These are phyloP conservation scores for Ernsta delagoae DNA, from an alignment of 2,888 invertebrate genomes.

Conservation along the genomic window DNA sequence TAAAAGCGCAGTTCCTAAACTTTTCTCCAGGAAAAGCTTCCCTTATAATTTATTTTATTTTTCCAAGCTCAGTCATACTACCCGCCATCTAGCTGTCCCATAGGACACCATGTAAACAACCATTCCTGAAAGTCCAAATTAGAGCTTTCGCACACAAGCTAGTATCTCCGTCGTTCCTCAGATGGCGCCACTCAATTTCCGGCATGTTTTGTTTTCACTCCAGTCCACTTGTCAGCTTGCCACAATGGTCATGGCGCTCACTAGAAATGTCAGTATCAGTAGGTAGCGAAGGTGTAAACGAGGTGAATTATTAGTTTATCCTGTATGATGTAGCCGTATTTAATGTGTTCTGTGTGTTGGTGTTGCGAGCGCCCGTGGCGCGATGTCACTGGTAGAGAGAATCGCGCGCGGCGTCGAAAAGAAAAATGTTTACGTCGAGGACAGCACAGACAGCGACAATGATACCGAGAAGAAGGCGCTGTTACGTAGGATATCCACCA, in stretches of 20 bases:
- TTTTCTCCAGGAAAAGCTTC: background rate
- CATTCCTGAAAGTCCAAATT: background rate
- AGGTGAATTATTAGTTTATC: slow-evolving; percentile 68
- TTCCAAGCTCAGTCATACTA: slow-evolving; percentile 7
- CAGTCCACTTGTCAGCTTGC: slow-evolving; percentile 58
- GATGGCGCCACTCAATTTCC: slow-evolving; percentile 55
- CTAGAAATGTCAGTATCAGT: slow-evolving; percentile 76
- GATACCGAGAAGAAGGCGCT: slow-evolving; percentile 92
- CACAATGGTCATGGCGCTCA: slow-evolving; percentile 81
- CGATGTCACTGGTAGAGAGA: slow-evolving; percentile 73
- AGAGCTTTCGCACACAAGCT: slow-evolving; percentile 16
- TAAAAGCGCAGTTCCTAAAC: too few species aligned
- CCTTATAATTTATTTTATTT: too few species aligned
- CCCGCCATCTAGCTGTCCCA: slow-evolving; percentile 38
- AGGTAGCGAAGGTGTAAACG: slow-evolving; percentile 67
- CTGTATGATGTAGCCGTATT: slow-evolving; percentile 81
- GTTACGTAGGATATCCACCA: slow-evolving; percentile 92
- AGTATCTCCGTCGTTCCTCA: slow-evolving; percentile 45
- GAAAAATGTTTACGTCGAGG: slow-evolving; percentile 69
- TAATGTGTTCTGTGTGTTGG: slow-evolving; percentile 66
- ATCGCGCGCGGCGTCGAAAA: slow-evolving; percentile 61
- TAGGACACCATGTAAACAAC: slow-evolving; percentile 4
- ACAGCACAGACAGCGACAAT: slow-evolving; percentile 91
- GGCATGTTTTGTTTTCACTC: slow-evolving; percentile 81
- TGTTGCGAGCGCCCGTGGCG: slow-evolving; percentile 68